Evolutionary conservation across 1,140 invertebrate genomes (phyloP).

Genomic region (Mamestra configurata): DNA sequence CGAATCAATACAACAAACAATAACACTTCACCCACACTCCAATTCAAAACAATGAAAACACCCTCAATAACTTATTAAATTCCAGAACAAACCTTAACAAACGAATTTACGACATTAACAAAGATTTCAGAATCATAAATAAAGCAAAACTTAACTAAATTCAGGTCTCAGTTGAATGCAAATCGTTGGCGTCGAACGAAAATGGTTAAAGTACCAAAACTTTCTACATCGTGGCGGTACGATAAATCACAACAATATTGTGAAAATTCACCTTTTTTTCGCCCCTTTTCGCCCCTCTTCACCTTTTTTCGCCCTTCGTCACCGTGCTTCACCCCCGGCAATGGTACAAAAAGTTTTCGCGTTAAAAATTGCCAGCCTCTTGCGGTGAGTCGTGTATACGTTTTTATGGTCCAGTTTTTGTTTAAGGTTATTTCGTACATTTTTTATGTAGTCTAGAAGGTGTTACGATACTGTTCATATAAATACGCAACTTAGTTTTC

Average conservation of each 20-base stretch:
- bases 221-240: conserved; percentile 56
- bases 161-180: conserved; percentile 57
- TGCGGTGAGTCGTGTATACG: conserved; percentile 53
- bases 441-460: conserved; percentile 18
- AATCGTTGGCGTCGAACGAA: conserved; percentile 60
- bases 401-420: conserved; percentile 25
- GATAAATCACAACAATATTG: conserved; percentile 69
- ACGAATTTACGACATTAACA: conserved; percentile 27
- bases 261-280: conserved; percentile 68
- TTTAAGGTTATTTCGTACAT: conserved; percentile 48
- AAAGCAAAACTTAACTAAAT: conserved; percentile 35
- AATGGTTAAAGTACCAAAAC: conserved; percentile 59
- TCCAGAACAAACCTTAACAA: not conserved
- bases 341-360: conserved; percentile 61
- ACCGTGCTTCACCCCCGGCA: conserved; percentile 33
- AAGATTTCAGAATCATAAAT: conserved; percentile 32
- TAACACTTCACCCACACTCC: not conserved
- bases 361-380: conserved; percentile 65
- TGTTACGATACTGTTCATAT: not conserved
- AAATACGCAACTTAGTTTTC: conserved; percentile 19
- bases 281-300: conserved; percentile 46
- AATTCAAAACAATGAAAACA: not conserved
- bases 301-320: conserved; percentile 31
- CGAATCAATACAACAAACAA: too few species aligned
- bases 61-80: conserved; percentile 1